Evolutionary conservation across 2,888 invertebrate genomes (phyloP).

Genomic region (Acleris sparsana): DNA sequence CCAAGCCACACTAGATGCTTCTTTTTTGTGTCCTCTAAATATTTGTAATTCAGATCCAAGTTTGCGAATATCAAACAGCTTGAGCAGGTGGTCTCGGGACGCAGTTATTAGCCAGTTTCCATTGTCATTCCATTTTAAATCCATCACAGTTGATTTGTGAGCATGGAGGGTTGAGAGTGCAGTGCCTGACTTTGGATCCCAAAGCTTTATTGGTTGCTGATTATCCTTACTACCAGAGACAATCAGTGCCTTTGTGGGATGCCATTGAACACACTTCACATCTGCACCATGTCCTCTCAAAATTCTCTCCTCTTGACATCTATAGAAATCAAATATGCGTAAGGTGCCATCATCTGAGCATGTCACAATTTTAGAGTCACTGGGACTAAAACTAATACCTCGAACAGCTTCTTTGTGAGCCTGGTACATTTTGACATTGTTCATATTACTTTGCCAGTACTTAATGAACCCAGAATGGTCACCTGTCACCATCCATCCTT

Average conservation of each 20-base stretch:
- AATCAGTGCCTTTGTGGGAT: conserved; percentile 98
- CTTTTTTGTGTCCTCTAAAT: conserved; percentile 99
- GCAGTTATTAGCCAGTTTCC: conserved; percentile 99
- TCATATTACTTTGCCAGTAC: conserved; percentile 99
- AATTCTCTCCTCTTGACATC: conserved; percentile 97
- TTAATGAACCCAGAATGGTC: conserved; percentile 99
- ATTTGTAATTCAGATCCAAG: conserved; percentile 97
- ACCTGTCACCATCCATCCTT: conserved; percentile 99
- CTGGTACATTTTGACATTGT: conserved; percentile 99
- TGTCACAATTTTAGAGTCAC: conserved; percentile 99
- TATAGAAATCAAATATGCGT: conserved; percentile 99
- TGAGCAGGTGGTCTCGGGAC: conserved; percentile 97
- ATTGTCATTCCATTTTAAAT: conserved; percentile 99
- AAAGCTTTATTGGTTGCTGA: conserved; percentile 99
- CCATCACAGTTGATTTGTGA: conserved; percentile 99
- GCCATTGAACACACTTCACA: conserved; percentile 99
- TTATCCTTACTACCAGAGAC: conserved; percentile 99
- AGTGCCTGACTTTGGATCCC: conserved; percentile 99
- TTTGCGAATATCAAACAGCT: conserved; percentile 98
- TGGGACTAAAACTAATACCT: conserved; percentile 99
- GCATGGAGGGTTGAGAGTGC: conserved; percentile 98
- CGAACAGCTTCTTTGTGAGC: conserved; percentile 99
- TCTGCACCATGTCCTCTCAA: conserved; percentile 98
- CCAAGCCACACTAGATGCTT: conserved; percentile 98
- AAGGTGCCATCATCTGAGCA: conserved; percentile 99